Evolutionary conservation across 2,888 invertebrate species (phyloP).

Genomic region (Andrena minutula): DNA sequence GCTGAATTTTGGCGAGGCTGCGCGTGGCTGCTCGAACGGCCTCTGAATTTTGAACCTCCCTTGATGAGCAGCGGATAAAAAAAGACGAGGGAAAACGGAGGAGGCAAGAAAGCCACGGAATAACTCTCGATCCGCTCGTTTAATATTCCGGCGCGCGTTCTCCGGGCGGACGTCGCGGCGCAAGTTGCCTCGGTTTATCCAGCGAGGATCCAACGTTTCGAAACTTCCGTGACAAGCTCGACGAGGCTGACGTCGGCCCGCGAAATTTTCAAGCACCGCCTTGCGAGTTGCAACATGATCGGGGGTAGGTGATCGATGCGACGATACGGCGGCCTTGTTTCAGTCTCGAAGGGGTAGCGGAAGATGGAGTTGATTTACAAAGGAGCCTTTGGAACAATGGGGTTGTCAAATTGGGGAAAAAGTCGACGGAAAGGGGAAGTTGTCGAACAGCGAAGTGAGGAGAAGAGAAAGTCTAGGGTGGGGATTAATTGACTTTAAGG

Average conservation of each 20-base stretch:
- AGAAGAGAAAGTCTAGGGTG: not conserved
- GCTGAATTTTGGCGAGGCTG: conserved; percentile 51
- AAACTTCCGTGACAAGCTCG: conserved; percentile 55
- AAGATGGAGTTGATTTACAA: conserved; percentile 25
- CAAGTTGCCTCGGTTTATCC: conserved; percentile 32
- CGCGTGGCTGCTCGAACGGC: conserved; percentile 31
- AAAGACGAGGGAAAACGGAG: not conserved
- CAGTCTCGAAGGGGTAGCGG: not conserved
- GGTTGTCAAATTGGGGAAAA: conserved; percentile 14
- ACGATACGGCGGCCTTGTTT: conserved; percentile 18
- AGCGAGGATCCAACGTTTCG: conserved; percentile 40
- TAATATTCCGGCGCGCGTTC: conserved; percentile 36
- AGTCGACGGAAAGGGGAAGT: not conserved
- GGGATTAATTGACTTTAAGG: not conserved
- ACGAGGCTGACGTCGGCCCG: conserved; percentile 24
- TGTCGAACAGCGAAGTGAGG: not conserved
- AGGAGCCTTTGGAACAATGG: conserved; percentile 25
- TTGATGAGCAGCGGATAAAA: conserved; percentile 55
- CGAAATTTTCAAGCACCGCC: conserved; percentile 8
- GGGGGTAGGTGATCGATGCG: conserved; percentile 11
- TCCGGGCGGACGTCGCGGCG: conserved; percentile 31
- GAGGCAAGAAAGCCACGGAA: not conserved
- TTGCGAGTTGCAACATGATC: not conserved
- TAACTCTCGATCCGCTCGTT: conserved; percentile 29
- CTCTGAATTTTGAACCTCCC: conserved; percentile 63